Conservation (phyloP, 2,797 vertebrate species). For the Cyclura pinguis region DNA sequence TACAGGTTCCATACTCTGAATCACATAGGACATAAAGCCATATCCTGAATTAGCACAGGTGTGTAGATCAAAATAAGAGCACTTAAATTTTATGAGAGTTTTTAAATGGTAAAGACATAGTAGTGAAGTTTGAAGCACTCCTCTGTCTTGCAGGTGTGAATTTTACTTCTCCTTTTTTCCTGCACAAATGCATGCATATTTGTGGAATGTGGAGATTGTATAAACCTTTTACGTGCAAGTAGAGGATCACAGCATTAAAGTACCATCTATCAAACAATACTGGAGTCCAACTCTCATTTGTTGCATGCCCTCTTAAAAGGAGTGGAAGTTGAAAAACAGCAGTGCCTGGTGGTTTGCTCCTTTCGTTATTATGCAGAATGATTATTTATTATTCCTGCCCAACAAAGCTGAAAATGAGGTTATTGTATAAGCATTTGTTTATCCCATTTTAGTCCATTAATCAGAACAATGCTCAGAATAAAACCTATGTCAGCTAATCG, state of each 20-base stretch:
- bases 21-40: not conserved
- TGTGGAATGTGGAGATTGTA: not conserved
- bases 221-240: not conserved
- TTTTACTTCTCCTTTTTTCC: not conserved
- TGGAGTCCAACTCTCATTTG: not conserved
- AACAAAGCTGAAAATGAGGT: slow-evolving; percentile 46
- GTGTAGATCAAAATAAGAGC: not conserved
- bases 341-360: not conserved
- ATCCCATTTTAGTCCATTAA: slow-evolving; percentile 17
- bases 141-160: slow-evolving; percentile 8
- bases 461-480: not conserved
- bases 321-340: not conserved
- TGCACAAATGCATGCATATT: not conserved
- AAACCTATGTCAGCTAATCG: slow-evolving; percentile 37
- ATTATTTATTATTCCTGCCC: slow-evolving; percentile 39
- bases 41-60: slow-evolving; percentile 10
- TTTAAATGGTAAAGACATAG: not conserved
- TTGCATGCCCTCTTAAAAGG: not conserved
- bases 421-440: slow-evolving; percentile 36
- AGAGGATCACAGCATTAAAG: not conserved
- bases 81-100: not conserved
- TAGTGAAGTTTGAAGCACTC: not conserved
- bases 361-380: slow-evolving; percentile 22
- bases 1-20: not conserved
- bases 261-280: not conserved